Evolutionary conservation across 1,140 invertebrate genomes (phyloP).

Genomic region (Zaprionus lachaisei): DNA sequence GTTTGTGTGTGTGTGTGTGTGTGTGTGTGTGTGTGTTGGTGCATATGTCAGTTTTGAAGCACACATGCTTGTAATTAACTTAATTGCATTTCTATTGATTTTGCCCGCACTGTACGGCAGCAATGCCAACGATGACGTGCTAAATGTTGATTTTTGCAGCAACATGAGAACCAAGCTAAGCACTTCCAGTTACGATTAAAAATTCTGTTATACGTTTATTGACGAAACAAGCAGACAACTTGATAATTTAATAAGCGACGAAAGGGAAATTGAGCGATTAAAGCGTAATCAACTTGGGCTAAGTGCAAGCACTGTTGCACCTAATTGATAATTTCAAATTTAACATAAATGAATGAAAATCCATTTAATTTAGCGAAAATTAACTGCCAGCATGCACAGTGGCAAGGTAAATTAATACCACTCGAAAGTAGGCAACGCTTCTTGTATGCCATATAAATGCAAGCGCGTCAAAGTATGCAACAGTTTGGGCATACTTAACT

Average conservation of each 20-base stretch:
- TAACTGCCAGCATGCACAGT: slow-evolving; percentile 16
- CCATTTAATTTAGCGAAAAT: background rate
- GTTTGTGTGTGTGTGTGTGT: background rate
- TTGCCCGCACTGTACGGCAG: slow-evolving; percentile 2
- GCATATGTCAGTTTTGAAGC: slow-evolving; percentile 44
- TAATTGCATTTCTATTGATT: slow-evolving; percentile 73
- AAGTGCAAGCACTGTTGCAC: background rate
- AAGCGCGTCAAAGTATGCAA: slow-evolving; percentile 2
- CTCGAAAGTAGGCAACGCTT: slow-evolving; percentile 23
- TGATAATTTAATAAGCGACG: background rate
- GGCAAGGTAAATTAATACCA: background rate
- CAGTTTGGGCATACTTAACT: background rate
- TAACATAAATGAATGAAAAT: background rate
- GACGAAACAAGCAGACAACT: background rate
- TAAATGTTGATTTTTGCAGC: slow-evolving; percentile 10
- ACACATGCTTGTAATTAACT: slow-evolving; percentile 66
- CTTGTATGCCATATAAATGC: background rate
- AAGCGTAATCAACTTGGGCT: background rate
- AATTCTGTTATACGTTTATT: slow-evolving; percentile 1
- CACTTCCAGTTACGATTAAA: slow-evolving; percentile 8
- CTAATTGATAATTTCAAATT: background rate
- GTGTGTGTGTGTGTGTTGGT: background rate
- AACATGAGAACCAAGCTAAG: slow-evolving; percentile 1
- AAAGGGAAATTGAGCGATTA: background rate
- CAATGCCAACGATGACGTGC: slow-evolving; percentile 20